Base-by-base conservation (phyloP, 1,140 invertebrate species). In the Temnothorax nylanderi region DNA sequence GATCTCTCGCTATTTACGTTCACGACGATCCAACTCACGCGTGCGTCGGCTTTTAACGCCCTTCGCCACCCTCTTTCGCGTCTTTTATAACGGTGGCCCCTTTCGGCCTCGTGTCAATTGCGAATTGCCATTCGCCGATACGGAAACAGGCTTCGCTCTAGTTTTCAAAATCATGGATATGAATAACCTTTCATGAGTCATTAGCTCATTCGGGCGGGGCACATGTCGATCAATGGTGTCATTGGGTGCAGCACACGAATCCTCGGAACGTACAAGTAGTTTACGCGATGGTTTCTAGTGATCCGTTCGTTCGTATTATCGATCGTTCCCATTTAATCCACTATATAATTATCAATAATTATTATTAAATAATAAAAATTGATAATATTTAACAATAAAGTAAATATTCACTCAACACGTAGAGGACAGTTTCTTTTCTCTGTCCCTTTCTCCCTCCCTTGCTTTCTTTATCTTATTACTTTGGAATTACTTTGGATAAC, bases 81-180 rank as follows among this genome's bases (percentile, higher is more conserved):
- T n/a, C n/a, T 80, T 72, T 82, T 74, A 60, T 47, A 34, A 47
- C 26, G n/a, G 37, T 64, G 75, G 54, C 37, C 58, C 76, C 51
- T 60, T 69, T 81, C 13, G 80, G 11, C 54, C n/a, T 49, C 80
- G 41, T 60, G 26, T 26, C 26, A 26, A 26, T 26, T 26, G 26
- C 26, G 1, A 60, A 82, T 74, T 26, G 80, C 65, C 78, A 82
- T 72, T 82, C 77, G 81, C 58, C 81, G 81, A 60, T 76, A 62
- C 62, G 76, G 88, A 89, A 89, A 80, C 89, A 47, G 77, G 51
- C 44, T 86, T 82, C 56, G 88, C 51, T 89, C 89, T 72, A 78
- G 85, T 90, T 90, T 78, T 60, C 60, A 74, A 54, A 82, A 74
- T 74, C 47, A 41, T 56, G 58, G 51, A 44, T 75, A 86, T 49